Evolutionary conservation across 2,888 invertebrate genomes (phyloP).

Genomic region (Ophraella communa): DNA sequence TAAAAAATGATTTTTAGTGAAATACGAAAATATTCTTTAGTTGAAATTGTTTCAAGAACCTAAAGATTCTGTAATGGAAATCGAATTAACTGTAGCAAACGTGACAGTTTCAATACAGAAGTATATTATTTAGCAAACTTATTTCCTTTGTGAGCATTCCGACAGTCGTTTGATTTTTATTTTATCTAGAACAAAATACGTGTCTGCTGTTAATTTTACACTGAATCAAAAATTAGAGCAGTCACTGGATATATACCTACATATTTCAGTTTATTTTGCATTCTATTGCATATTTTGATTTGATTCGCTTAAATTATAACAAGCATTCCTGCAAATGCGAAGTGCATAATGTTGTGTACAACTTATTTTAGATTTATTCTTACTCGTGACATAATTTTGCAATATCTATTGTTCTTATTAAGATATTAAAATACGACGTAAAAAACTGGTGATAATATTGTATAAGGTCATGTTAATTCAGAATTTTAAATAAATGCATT

Average conservation of each 20-base stretch:
- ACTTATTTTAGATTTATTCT: no score
- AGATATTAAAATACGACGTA: no score
- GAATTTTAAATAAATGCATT: no score
- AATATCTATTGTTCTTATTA: no score
- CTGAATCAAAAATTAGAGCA: conserved; percentile 1
- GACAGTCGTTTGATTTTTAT: background rate
- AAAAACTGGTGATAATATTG: no score
- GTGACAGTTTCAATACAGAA: background rate
- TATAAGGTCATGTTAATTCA: no score
- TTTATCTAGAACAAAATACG: background rate
- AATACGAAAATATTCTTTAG: no score
- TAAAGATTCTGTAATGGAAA: background rate
- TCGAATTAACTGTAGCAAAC: background rate
- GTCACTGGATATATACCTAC: background rate
- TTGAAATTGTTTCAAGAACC: no score
- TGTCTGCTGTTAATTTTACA: conserved; percentile 1
- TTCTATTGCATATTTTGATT: background rate
- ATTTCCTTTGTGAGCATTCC: background rate
- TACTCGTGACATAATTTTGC: no score
- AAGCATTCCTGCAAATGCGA: no score
- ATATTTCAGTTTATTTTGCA: background rate
- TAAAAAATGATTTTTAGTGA: no score
- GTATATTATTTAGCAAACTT: background rate
- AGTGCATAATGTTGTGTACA: no score
- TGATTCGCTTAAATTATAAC: background rate